Evolutionary conservation across 2,113 vertebrate species (phyloP), one percentile per base, ranked within the genome.

Genomic region (Plecotus auritus): DNA sequence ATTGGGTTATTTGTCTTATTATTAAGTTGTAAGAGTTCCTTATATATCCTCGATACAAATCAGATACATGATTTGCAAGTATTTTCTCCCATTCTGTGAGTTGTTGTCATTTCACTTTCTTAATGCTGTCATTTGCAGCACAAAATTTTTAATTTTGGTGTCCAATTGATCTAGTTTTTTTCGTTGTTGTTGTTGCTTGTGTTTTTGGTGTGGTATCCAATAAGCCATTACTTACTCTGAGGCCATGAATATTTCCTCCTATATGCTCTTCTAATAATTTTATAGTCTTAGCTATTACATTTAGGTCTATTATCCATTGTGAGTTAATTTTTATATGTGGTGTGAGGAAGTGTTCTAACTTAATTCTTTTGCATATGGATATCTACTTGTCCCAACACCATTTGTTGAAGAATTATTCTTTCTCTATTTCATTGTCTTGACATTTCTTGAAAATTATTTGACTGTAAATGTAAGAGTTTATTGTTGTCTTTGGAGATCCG

Each of bases 341-440:
- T 42, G 1, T 74, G 30, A 74, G 45, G 69, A 94, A 76, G 22
- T 51, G 10, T 32, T 78, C 76, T 83, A 70, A 35, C 13, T 61
- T 86, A 67, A 81, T 94, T 76, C 49, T 74, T 90, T 94, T 85
- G 40, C 23, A 67, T 81, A 8, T 91, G 42, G 61, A 30, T 86
- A 77, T 45, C 16, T n/a, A 59, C 56, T 90, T 91, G 17, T 94
- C 37, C 37, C 37, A 87, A 17, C 28, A 74, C 40, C 17, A 54
- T 49, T 47, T 85, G 23, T 90, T 88, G 51, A 85, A 67, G 89
- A 85, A 64, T 37, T 85, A 23, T 91, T 91, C 40, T 91, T 95
- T 87, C 56, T 66, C 22, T 66, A 70, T 70, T 85, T 76, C 32
- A 59, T 70, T 85, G 9, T 88, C 70, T 67, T 83, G 28, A 40